These are phyloP conservation scores for Nebria salina DNA, from an alignment of 2,888 invertebrate genomes.

Conservation along the genomic window DNA sequence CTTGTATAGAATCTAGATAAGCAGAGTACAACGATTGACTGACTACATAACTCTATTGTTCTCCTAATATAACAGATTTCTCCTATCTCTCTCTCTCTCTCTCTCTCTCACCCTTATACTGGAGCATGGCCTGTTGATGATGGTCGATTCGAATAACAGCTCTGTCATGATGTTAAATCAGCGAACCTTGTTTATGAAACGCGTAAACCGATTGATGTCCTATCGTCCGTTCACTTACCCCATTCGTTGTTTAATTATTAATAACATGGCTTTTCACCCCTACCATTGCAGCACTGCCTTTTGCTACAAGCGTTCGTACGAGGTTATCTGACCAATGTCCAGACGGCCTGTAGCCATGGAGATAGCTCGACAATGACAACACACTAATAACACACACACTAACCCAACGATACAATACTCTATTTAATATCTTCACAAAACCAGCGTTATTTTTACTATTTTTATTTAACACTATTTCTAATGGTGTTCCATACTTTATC, in stretches of 20 bases:
- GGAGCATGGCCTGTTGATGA: not conserved
- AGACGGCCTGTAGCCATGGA: conserved; percentile 39
- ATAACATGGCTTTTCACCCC: conserved; percentile 26
- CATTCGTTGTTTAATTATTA: conserved; percentile 35
- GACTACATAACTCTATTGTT: not conserved
- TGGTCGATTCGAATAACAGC: not conserved
- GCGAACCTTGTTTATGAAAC: conserved; percentile 7
- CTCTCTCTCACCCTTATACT: not conserved
- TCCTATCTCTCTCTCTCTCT: not conserved
- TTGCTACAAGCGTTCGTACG: conserved; percentile 19
- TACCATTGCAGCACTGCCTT: conserved; percentile 2
- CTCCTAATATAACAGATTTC: not conserved
- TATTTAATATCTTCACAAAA: not conserved
- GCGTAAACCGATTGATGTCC: conserved; percentile 10
- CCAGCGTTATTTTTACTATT: not conserved
- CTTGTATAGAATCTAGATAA: not conserved
- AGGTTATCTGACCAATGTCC: conserved; percentile 30
- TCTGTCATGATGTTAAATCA: conserved; percentile 15
- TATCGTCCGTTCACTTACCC: conserved; percentile 2
- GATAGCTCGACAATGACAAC: conserved; percentile 39
- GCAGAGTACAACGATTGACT: not conserved
- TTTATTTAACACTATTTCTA: no score
- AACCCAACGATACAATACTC: not conserved
- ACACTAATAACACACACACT: not conserved
- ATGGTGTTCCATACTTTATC: no score